These are phyloP conservation scores for Calephelis perditalis DNA, from an alignment of 2,888 invertebrate species.

Conservation along the genomic window DNA sequence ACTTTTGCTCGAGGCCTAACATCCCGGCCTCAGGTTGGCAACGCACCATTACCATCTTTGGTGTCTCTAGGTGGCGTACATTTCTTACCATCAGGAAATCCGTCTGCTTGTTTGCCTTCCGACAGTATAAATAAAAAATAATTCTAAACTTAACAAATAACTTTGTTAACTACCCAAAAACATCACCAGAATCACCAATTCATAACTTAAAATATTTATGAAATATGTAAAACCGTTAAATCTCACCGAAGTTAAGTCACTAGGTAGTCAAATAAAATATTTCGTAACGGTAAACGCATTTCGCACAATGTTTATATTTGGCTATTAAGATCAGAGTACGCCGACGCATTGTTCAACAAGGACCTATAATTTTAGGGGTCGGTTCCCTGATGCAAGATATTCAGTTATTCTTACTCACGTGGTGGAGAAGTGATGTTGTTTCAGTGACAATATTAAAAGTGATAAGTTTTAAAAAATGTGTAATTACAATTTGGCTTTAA, in stretches of 20 bases:
- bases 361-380: conserved; percentile 11
- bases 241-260: conserved; percentile 11
- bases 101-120: too few relatives aligned
- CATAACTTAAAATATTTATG: background rate
- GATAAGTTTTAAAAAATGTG: too few relatives aligned
- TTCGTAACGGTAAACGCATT: conserved; percentile 27
- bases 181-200: background rate
- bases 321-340: conserved; percentile 50
- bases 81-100: too few relatives aligned
- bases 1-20: too few relatives aligned
- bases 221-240: conserved; percentile 11
- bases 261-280: conserved; percentile 22
- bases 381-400: conserved; percentile 1
- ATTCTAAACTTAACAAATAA: too few relatives aligned
- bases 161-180: too few relatives aligned
- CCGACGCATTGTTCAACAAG: conserved; percentile 22
- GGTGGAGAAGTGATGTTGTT: conserved; percentile 2
- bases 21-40: too few relatives aligned
- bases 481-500: too few relatives aligned
- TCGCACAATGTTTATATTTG: conserved; percentile 49
- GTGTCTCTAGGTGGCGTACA: too few relatives aligned
- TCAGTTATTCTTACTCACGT: conserved; percentile 1
- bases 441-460: background rate
- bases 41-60: too few relatives aligned
- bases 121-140: too few relatives aligned